Evolutionary conservation across 2,797 vertebrate species (phyloP), one percentile per base, ranked within the genome.

Genomic region (Macroramphosus scolopax): DNA sequence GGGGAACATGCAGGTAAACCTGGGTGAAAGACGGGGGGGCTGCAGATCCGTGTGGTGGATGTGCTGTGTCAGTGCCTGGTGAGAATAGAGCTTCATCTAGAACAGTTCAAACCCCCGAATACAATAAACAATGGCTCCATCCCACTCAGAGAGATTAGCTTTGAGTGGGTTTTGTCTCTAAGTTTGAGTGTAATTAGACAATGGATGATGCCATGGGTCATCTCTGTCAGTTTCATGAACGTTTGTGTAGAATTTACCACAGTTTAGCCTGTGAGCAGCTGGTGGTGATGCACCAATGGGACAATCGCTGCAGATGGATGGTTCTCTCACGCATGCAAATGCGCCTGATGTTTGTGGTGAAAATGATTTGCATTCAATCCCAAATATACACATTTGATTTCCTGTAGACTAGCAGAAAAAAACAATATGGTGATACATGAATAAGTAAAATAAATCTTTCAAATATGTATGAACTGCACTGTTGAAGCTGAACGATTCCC

Each of bases 11-110:
- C 83, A 86, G 86, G 88, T 87, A 78, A 77, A 75, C 3, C 48
- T 61, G 62, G 34, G 48, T 68, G 56, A 83, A 74, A 74, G 60
- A 38, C 48, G 26, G 33, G 26, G 33, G 6, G 15, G 22, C 15
- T 32, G 36, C 14, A 32, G 32, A 47, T 72, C 37, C 44, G 58
- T 66, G 61, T 59, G 45, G n/a, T 41, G 63, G 72, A 84, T 85
- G 59, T 89, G 90, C 89, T 89, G 89, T 29, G 84, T 90, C 88
- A 88, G 88, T 63, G 46, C 48, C 71, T 69, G 59, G 28, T 67
- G 64, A 88, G 68, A 87, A 89, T 80, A 66, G 73, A 77, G 86
- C 74, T 81, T 68, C 34, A 75, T 90, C 90, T 90, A 85, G 89
- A 92, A 90, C 60, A 9, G 75, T 72, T 73, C 66, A 81, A 80